These are phyloP conservation scores for Mactra quadrangularis DNA, from an alignment of 1,140 invertebrate species.

Conservation along the genomic window DNA sequence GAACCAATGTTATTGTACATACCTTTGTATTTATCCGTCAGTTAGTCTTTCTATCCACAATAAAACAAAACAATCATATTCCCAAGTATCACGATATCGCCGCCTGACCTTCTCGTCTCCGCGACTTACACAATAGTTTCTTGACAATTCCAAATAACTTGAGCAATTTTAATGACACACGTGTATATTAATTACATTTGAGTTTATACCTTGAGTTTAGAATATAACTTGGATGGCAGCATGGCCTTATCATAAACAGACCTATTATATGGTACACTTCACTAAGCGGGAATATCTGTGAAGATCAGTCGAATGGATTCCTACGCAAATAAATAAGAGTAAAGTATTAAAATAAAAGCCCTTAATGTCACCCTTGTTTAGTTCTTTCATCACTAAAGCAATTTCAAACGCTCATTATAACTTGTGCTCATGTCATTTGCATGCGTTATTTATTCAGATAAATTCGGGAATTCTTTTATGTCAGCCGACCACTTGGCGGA, in stretches of 20 bases:
- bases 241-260: slow-evolving; percentile 81
- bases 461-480: slow-evolving; percentile 78
- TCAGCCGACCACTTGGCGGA: slow-evolving; percentile 77
- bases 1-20: slow-evolving; percentile 16
- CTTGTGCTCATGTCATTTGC: slow-evolving; percentile 62
- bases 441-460: slow-evolving; percentile 69
- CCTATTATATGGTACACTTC: slow-evolving; percentile 81
- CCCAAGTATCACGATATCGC: slow-evolving; percentile 17
- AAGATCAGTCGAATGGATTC: slow-evolving; percentile 75
- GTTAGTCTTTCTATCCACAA: slow-evolving; percentile 40
- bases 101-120: slow-evolving; percentile 27
- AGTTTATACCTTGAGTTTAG: slow-evolving; percentile 71
- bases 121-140: background rate
- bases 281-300: slow-evolving; percentile 82
- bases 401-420: slow-evolving; percentile 22
- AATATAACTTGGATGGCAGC: slow-evolving; percentile 76
- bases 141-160: slow-evolving; percentile 17
- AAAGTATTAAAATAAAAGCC: slow-evolving; percentile 41
- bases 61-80: slow-evolving; percentile 50
- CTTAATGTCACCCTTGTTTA: slow-evolving; percentile 21
- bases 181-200: slow-evolving; percentile 73
- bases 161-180: slow-evolving; percentile 70
- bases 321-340: slow-evolving; percentile 69
- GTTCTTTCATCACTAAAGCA: slow-evolving; percentile 8
- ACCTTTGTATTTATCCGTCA: slow-evolving; percentile 35